A percentile compares a stretch with the other conserved stretches of the same genome.
Evolutionary conservation across 2,888 invertebrate genomes (phyloP).

Genomic region (Camponotus fellah): DNA sequence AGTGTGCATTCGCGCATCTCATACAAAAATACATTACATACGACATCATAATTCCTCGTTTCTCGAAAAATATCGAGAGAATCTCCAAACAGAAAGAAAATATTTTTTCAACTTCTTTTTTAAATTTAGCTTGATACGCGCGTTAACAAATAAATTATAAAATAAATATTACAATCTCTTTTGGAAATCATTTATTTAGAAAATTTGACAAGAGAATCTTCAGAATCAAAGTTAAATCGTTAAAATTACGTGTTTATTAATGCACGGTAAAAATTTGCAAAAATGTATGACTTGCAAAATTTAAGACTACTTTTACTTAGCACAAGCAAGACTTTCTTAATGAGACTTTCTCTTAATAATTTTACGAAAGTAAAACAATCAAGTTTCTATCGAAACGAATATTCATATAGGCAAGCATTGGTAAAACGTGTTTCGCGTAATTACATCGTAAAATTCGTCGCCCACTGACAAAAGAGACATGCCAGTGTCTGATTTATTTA

Average conservation of each 20-base stretch:
- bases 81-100: background rate
- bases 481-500: slow-evolving; percentile 55
- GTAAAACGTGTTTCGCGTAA: background rate
- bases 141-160: background rate
- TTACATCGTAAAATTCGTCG: slow-evolving; percentile 7
- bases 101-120: background rate
- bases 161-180: background rate
- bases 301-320: background rate
- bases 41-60: background rate
- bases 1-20: slow-evolving; percentile 2
- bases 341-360: background rate
- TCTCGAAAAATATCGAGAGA: background rate
- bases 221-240: background rate
- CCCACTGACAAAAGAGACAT: slow-evolving; percentile 2
- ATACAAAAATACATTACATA: background rate
- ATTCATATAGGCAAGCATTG: background rate
- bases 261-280: background rate
- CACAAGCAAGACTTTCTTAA: background rate
- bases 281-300: background rate
- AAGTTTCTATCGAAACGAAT: background rate
- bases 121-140: background rate
- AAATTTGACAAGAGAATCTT: background rate
- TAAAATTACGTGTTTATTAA: background rate
- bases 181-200: background rate
- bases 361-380: background rate